Evolutionary conservation across 2,888 invertebrate species (phyloP), one percentile per base, ranked within the genome.

Genomic region (Prosopocoilus inquinatus): DNA sequence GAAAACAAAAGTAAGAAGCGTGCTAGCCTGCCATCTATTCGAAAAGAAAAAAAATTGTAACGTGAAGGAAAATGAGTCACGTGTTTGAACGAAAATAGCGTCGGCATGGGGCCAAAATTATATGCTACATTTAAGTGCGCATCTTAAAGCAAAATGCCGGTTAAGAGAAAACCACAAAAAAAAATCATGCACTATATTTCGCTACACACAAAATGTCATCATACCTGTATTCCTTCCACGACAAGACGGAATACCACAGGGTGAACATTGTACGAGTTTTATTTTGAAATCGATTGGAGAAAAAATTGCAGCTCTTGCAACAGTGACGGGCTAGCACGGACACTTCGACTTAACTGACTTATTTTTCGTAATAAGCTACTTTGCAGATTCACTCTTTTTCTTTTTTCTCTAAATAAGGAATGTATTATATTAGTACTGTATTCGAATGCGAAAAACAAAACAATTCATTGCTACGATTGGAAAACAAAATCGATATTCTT

Each of bases 221-320:
- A 74, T 70, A 79, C 77, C 70, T 71, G 68, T 77, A 74, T 67
- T 77, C 75, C 62, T 71, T 76, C 69, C 74, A 77, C 47, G 74
- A 71, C 53, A 77, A 64, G 56, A 73, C 67, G 45, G 76, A 67
- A 64, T 79, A 77, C 78, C 78, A 78, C 20, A 78, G 65, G 41
- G 77, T 70, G 66, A 78, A 76, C 77, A 78, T 78, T 60, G 61
- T 66, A 46, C 55, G 51, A 57, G 53, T 45, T 46, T 43, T 53
- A 46, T 38, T 50, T 36, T 28, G 45, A 41, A 34, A 34, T 44
- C 49, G 34, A 41, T 53, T 36, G n/a, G 16, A 34, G 55, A 51
- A 38, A 55, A 63, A 62, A 58, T 55, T 59, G 53, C 58, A 55
- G 62, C 58, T 59, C 57, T 56, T 59, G 57, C 67, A 58, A 58